These are phyloP conservation scores for Cecidostiba fungosa DNA, from an alignment of 2,888 invertebrate genomes.

Conservation along the genomic window DNA sequence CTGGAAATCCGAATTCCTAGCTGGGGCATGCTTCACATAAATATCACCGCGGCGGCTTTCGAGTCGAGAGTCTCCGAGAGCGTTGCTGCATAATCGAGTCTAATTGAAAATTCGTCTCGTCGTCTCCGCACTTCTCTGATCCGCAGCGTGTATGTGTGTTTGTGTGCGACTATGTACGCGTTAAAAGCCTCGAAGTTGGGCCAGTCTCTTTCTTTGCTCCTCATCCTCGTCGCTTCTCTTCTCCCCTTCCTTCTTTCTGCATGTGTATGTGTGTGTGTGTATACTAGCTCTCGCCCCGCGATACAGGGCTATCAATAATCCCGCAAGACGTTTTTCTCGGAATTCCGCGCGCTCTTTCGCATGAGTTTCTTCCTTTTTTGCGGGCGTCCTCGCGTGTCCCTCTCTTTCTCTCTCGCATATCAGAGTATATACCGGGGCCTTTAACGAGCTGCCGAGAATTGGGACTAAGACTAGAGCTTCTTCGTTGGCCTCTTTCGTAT, in stretches of 20 bases:
- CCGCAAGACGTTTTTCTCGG: conserved; percentile 65
- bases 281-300: conserved; percentile 47
- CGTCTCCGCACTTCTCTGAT: neutral
- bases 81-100: conserved; percentile 59
- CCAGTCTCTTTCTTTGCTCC: conserved; percentile 11
- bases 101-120: conserved; percentile 64
- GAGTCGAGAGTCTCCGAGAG: neutral
- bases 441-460: conserved; percentile 6
- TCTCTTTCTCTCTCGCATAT: neutral
- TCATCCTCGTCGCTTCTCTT: neutral
- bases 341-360: conserved; percentile 61
- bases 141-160: neutral
- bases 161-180: conserved; percentile 2
- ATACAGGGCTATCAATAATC: conserved; percentile 65
- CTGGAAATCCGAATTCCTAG: conserved; percentile 65
- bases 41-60: conserved; percentile 49
- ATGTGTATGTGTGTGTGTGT: neutral
- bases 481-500: neutral
- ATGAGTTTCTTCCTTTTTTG: conserved; percentile 46
- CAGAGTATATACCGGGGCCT: neutral
- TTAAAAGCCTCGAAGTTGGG: conserved; percentile 39
- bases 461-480: neutral
- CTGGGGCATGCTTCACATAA: conserved; percentile 39
- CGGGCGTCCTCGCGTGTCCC: neutral
- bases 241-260: conserved; percentile 1